Evolutionary conservation across 2,113 vertebrate species (phyloP).

Genomic region (Ceyx melanurus): DNA sequence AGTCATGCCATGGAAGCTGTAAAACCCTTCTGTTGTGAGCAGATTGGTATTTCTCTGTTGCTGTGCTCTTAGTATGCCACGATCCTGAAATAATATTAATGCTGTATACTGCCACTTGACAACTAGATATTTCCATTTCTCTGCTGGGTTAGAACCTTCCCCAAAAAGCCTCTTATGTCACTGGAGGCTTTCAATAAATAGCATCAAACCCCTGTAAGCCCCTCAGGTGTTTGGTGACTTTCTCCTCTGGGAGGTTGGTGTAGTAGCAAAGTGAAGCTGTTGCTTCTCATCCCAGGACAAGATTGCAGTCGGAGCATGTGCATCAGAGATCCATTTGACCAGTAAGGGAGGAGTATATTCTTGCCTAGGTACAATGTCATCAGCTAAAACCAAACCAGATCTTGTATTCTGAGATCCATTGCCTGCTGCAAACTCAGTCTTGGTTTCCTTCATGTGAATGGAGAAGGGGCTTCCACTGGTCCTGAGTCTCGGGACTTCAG

Average conservation of each 20-base stretch:
- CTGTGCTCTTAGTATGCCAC: background rate
- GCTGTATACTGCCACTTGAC: background rate
- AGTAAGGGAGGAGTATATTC: background rate
- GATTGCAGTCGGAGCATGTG: background rate
- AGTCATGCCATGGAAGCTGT: background rate
- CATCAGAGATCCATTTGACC: background rate
- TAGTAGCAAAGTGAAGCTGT: background rate
- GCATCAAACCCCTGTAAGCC: background rate
- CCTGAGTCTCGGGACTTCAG: background rate
- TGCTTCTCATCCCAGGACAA: background rate
- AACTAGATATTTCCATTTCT: background rate
- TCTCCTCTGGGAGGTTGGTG: background rate
- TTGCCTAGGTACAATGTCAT: background rate
- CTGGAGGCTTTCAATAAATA: background rate
- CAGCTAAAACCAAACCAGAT: background rate
- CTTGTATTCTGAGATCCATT: background rate
- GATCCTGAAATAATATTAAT: background rate
- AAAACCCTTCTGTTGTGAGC: background rate
- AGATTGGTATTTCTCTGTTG: background rate
- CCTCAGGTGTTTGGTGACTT: fast-evolving
- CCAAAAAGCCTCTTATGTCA: background rate
- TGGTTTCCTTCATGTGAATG: background rate
- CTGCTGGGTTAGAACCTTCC: background rate
- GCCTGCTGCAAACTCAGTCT: background rate
- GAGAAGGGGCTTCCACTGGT: background rate